Percentiles rank a stretch among this genome's conserved stretches.
These are phyloP conservation scores for Ranitomeya variabilis DNA, from an alignment of 2,113 vertebrate genomes.

Conservation along the genomic window DNA sequence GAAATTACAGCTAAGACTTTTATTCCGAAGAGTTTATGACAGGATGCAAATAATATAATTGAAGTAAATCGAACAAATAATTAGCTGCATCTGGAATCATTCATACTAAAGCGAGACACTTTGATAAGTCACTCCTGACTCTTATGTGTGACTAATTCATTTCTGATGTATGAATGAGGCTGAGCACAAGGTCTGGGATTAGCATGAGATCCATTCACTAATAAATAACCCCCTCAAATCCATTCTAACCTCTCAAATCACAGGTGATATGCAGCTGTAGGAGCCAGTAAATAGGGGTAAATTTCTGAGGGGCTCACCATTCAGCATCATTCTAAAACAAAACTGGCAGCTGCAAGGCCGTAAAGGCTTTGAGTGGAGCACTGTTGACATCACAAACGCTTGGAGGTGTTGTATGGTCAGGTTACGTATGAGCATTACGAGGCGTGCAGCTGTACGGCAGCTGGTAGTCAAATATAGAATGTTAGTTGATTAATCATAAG, in stretches of 20 bases:
- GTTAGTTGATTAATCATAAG: conserved; percentile 48
- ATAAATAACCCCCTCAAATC: neutral
- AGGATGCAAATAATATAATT: conserved; percentile 56
- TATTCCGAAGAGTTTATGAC: conserved; percentile 44
- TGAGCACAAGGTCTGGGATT: conserved; percentile 23
- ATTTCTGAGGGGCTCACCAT: conserved; percentile 36
- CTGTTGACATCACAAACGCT: conserved; percentile 39
- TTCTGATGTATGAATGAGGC: conserved; percentile 50
- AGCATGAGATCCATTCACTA: conserved; percentile 7
- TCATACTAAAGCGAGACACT: conserved; percentile 23
- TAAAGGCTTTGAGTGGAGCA: conserved; percentile 31
- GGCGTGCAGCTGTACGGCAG: conserved; percentile 67
- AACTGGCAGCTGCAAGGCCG: conserved; percentile 42
- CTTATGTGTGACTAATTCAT: conserved; percentile 53
- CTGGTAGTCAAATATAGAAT: conserved; percentile 62
- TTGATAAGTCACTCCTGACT: conserved; percentile 51
- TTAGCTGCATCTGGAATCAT: conserved; percentile 52
- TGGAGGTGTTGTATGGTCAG: conserved; percentile 61
- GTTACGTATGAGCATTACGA: conserved; percentile 57
- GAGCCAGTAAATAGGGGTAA: neutral
- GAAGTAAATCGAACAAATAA: conserved; percentile 50
- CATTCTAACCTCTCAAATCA: conserved; percentile 21
- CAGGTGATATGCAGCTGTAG: conserved; percentile 49
- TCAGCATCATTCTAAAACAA: conserved; percentile 15
- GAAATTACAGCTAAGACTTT: conserved; percentile 21